phyloP scores from a whole-genome alignment of 1,140 invertebrate genomes.

The Euglossa dilemma region DNA sequence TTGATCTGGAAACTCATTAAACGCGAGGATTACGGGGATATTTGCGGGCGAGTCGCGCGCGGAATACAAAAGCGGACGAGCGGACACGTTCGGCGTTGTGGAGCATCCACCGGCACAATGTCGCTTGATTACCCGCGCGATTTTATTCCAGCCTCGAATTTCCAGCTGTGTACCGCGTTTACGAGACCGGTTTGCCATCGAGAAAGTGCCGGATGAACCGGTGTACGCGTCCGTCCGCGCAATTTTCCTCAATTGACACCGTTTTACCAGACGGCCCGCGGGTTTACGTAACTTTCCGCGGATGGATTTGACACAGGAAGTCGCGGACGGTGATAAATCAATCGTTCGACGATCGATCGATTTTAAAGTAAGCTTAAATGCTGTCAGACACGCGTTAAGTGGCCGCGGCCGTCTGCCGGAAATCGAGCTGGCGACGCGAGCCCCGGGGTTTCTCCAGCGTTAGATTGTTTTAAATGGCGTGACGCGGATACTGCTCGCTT shows the following conservation, averaged over 20 bases:
- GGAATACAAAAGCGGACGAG: neutral
- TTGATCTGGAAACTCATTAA: neutral
- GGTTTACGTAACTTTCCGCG: neutral
- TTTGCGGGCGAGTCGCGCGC: neutral
- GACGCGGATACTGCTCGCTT: neutral
- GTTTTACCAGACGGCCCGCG: neutral
- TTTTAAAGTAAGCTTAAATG: constrained; percentile 33
- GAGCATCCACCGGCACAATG: neutral
- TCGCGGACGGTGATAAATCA: constrained; percentile 13
- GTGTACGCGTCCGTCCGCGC: neutral
- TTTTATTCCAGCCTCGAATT: neutral
- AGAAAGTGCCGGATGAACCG: neutral
- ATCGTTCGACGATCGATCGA: constrained; percentile 29
- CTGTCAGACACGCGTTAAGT: constrained; percentile 16
- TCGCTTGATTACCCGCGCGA: constrained; percentile 4
- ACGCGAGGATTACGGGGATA: neutral
- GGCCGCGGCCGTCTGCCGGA: neutral
- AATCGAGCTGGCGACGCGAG: neutral
- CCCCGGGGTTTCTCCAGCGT: no score
- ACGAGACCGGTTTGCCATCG: neutral
- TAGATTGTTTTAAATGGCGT: constrained; percentile 5
- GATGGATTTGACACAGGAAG: neutral
- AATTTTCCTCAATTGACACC: constrained; percentile 24
- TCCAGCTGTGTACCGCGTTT: neutral
- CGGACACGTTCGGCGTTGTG: neutral